Conservation (phyloP, 2,888 invertebrate genomes). For the Oscheius myriophilus region DNA sequence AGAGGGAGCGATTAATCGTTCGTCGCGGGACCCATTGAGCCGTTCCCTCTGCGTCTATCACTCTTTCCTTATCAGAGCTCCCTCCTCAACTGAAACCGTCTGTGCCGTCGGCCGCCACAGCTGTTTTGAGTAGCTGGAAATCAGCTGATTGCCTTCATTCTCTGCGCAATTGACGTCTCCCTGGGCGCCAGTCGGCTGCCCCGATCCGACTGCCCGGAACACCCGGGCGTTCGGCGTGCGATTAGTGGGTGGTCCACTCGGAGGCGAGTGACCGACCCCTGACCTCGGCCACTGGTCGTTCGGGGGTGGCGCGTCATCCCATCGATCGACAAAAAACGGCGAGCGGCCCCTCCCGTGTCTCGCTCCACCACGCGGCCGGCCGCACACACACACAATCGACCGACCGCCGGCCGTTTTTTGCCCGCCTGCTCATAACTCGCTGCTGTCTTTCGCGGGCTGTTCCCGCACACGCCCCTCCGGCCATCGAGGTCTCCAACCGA, state of each 20-base stretch:
- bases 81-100: too few relatives aligned
- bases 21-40: too few relatives aligned
- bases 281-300: slow-evolving; percentile 31
- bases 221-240: not conserved
- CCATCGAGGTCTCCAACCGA: not conserved
- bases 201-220: too few relatives aligned
- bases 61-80: too few relatives aligned
- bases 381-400: slow-evolving; percentile 33
- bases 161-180: slow-evolving; percentile 11
- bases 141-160: slow-evolving; percentile 26
- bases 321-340: slow-evolving; percentile 34
- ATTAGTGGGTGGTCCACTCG: not conserved
- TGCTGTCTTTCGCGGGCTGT: slow-evolving; percentile 20
- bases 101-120: too few relatives aligned
- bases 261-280: slow-evolving; percentile 30
- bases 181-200: too few relatives aligned
- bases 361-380: slow-evolving; percentile 36
- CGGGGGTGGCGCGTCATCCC: slow-evolving; percentile 12
- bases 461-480: slow-evolving; percentile 3
- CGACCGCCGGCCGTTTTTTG: slow-evolving; percentile 33
- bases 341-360: slow-evolving; percentile 22
- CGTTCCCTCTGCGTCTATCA: too few relatives aligned
- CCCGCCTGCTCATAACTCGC: slow-evolving; percentile 34
- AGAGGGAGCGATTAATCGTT: too few relatives aligned
- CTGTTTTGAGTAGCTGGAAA: slow-evolving; percentile 6